Evolutionary conservation across 2,888 invertebrate genomes (phyloP).

Genomic region (Oasisia sp.): DNA sequence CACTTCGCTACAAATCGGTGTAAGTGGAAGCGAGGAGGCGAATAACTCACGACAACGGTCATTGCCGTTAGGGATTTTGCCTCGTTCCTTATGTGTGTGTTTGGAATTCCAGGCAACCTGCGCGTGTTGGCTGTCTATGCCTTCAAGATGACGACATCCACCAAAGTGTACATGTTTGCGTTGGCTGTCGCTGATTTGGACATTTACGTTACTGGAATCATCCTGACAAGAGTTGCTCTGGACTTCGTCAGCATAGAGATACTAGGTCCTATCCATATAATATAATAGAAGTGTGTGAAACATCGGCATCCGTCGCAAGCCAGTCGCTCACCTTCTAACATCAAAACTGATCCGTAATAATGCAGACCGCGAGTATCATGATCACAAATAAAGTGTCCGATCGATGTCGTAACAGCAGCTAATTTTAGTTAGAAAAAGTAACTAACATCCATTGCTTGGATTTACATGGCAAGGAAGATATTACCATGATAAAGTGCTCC

Average conservation of each 20-base stretch:
- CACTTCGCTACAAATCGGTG: neutral
- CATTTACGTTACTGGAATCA: neutral
- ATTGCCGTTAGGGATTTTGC: neutral
- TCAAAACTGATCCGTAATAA: too few species aligned
- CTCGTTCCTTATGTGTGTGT: neutral
- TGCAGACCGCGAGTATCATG: too few species aligned
- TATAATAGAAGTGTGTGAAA: too few species aligned
- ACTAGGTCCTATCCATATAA: too few species aligned
- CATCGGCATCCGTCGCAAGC: too few species aligned
- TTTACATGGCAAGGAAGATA: too few species aligned
- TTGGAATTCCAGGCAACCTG: neutral
- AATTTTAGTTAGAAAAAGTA: too few species aligned
- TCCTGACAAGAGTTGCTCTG: neutral
- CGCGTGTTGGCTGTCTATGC: neutral
- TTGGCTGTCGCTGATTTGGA: neutral
- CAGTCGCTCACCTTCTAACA: too few species aligned
- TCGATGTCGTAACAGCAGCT: too few species aligned
- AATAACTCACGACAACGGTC: neutral
- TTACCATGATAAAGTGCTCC: too few species aligned
- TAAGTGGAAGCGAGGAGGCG: neutral
- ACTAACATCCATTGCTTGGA: too few species aligned
- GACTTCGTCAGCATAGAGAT: neutral
- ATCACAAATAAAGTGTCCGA: too few species aligned
- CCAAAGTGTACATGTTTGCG: constrained; percentile 1
- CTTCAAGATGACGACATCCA: neutral